Conservation (phyloP, 2,113 vertebrate genomes). For the Menidia beryllina region DNA sequence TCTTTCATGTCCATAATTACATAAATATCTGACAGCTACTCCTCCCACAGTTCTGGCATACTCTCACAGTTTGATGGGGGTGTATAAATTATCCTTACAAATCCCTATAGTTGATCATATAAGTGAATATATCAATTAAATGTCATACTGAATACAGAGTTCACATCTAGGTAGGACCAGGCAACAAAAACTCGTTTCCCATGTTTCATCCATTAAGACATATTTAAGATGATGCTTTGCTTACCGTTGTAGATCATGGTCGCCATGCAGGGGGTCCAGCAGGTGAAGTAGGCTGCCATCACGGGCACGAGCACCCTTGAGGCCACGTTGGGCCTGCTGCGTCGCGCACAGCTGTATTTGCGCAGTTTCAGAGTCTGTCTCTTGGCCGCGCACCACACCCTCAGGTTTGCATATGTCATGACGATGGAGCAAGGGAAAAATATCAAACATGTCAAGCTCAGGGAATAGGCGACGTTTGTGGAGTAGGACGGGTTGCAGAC, state of each 20-base stretch:
- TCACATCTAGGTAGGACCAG: neutral
- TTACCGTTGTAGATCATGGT: conserved; percentile 87
- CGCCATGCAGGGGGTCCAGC: conserved; percentile 87
- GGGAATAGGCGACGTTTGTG: conserved; percentile 82
- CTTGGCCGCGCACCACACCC: conserved; percentile 85
- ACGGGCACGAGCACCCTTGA: conserved; percentile 84
- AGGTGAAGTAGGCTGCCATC: conserved; percentile 85
- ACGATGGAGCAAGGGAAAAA: conserved; percentile 86
- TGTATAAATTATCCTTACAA: neutral
- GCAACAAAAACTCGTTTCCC: no score
- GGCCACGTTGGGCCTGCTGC: conserved; percentile 78
- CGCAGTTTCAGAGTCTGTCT: conserved; percentile 78
- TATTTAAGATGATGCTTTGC: conserved; percentile 20
- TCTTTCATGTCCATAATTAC: conserved; percentile 34
- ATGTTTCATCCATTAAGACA: no score
- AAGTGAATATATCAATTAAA: neutral
- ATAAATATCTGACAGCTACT: conserved; percentile 46
- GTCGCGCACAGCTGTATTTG: conserved; percentile 48
- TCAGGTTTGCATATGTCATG: conserved; percentile 85
- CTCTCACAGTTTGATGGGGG: neutral
- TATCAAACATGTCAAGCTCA: conserved; percentile 80
- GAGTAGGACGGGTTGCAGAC: conserved; percentile 87
- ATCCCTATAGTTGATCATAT: conserved; percentile 1
- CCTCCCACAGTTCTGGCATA: conserved; percentile 3
- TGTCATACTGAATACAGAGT: neutral